phyloP scores from a whole-genome alignment of 2,888 invertebrate genomes.

The Sussaba pulchella region DNA sequence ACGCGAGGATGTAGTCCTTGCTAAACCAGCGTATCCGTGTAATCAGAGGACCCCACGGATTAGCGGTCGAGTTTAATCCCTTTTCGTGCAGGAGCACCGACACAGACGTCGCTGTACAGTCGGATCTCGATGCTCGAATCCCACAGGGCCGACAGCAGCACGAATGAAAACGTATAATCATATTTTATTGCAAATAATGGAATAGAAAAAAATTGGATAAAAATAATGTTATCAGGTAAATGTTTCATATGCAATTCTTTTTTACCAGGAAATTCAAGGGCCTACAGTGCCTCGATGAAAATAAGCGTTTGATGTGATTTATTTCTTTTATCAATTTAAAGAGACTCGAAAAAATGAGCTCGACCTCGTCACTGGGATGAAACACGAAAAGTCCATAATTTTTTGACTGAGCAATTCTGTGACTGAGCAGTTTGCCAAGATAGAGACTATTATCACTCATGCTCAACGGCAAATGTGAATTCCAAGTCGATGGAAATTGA shows the following conservation, averaged over 20 bases:
- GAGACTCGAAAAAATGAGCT: no score
- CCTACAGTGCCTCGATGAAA: no score
- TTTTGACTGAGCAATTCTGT: neutral
- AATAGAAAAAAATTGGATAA: neutral
- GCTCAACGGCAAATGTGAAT: neutral
- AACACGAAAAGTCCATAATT: no score
- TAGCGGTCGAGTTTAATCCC: constrained; percentile 63
- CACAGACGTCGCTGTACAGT: neutral
- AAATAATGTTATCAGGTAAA: no score
- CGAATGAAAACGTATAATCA: constrained; percentile 4
- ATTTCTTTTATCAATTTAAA: no score
- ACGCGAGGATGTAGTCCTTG: constrained; percentile 42
- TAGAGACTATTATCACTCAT: neutral
- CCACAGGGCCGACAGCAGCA: no score
- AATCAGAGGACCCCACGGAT: constrained; percentile 62
- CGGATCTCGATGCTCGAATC: neutral
- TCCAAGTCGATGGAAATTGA: neutral
- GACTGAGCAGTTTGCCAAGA: neutral
- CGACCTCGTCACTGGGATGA: no score
- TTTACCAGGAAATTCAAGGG: no score
- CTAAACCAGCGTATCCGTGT: constrained; percentile 59
- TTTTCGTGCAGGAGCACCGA: constrained; percentile 14
- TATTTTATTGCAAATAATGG: neutral
- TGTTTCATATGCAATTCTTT: no score
- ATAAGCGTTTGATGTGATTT: no score